A percentile compares a stretch with the other conserved stretches of the same genome.
Evolutionary conservation across 2,888 invertebrate genomes (phyloP).

Genomic region (Microctonus aethiopoides): DNA sequence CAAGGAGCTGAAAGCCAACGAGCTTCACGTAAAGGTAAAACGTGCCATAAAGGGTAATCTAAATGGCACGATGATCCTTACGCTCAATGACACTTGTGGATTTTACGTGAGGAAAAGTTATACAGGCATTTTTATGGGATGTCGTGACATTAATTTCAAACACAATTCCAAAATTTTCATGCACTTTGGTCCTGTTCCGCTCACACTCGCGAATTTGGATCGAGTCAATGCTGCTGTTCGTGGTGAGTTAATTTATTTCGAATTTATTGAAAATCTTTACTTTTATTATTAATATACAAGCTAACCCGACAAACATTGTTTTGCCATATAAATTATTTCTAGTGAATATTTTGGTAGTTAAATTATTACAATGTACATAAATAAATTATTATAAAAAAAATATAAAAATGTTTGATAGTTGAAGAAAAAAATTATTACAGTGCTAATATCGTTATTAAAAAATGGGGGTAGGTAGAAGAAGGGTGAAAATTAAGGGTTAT

Average conservation of each 20-base stretch:
- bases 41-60: slow-evolving; percentile 60
- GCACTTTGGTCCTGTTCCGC: slow-evolving; percentile 63
- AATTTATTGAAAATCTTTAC: background rate
- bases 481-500: too few relatives aligned
- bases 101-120: slow-evolving; percentile 59
- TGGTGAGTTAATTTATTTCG: slow-evolving; percentile 52
- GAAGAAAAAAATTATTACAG: too few relatives aligned
- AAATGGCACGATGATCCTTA: slow-evolving; percentile 54
- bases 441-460: too few relatives aligned
- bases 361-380: too few relatives aligned
- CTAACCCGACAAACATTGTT: too few relatives aligned
- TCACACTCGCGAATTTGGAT: slow-evolving; percentile 65
- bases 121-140: slow-evolving; percentile 63
- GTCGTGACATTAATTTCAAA: slow-evolving; percentile 37
- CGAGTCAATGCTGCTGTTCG: slow-evolving; percentile 64
- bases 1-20: slow-evolving; percentile 50
- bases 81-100: slow-evolving; percentile 58
- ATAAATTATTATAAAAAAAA: too few relatives aligned
- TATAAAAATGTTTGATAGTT: too few relatives aligned
- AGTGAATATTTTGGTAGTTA: too few relatives aligned
- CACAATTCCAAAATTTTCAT: slow-evolving; percentile 53
- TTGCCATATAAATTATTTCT: too few relatives aligned
- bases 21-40: slow-evolving; percentile 58
- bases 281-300: background rate
- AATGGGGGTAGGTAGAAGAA: too few relatives aligned